A percentile compares a stretch with the other conserved stretches of the same genome.
Evolutionary conservation across 2,113 vertebrate species (phyloP).

Genomic region (Neogobius melanostomus): DNA sequence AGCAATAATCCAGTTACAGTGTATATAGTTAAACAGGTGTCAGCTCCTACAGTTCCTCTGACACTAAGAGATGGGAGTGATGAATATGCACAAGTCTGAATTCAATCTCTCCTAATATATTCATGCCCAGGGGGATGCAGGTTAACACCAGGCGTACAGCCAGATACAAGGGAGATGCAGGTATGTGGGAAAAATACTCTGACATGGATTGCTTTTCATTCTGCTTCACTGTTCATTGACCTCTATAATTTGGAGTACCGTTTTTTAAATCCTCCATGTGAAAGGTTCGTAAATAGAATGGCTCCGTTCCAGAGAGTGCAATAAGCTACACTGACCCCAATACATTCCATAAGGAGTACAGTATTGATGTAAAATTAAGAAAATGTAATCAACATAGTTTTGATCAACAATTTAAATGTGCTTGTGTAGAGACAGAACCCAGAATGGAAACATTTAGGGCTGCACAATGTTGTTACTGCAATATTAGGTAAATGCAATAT

Average conservation of each 20-base stretch:
- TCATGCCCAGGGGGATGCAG: slow-evolving; percentile 29
- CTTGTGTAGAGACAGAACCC: too few relatives aligned
- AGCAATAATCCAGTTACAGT: not conserved
- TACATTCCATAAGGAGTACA: too few relatives aligned
- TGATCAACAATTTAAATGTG: too few relatives aligned
- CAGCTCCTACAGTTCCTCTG: slow-evolving; percentile 4
- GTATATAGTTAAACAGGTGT: slow-evolving; percentile 1
- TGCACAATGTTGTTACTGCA: too few relatives aligned
- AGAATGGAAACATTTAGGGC: too few relatives aligned
- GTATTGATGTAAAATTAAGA: too few relatives aligned
- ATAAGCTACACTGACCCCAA: too few relatives aligned
- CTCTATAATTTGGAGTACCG: not conserved
- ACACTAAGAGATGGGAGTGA: slow-evolving; percentile 23
- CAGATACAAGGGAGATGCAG: slow-evolving; percentile 17
- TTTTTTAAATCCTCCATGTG: too few relatives aligned
- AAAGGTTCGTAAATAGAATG: too few relatives aligned
- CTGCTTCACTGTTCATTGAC: not conserved
- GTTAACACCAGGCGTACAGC: slow-evolving; percentile 18
- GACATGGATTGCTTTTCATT: not conserved
- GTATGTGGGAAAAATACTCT: not conserved
- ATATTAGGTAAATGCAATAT: too few relatives aligned
- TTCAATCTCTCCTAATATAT: slow-evolving; percentile 44
- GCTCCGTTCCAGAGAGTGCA: too few relatives aligned
- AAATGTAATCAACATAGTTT: too few relatives aligned
- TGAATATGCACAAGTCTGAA: slow-evolving; percentile 27